phyloP scores from a whole-genome alignment of 2,113 vertebrate genomes.

The Caracal caracal region DNA sequence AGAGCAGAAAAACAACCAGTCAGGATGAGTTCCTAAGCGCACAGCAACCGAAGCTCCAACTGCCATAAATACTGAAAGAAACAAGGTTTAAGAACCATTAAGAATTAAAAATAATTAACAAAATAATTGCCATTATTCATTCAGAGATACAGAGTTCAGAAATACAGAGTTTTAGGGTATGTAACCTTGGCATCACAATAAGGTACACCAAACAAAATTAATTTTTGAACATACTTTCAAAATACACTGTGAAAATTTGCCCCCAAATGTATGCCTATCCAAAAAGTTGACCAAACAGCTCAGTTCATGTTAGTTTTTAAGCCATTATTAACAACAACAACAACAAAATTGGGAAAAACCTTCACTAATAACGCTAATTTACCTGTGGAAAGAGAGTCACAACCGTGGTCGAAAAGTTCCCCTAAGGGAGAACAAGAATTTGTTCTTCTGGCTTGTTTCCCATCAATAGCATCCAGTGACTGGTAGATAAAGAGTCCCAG shows the following conservation, averaged over 20 bases:
- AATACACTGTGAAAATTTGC: background rate
- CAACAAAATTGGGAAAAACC: background rate
- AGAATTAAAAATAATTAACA: background rate
- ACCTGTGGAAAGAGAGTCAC: constrained; percentile 98
- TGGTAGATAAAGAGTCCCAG: constrained; percentile 97
- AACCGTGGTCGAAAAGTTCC: constrained; percentile 98
- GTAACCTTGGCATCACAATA: constrained; percentile 13
- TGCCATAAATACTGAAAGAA: constrained; percentile 93
- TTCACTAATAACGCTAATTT: constrained; percentile 31
- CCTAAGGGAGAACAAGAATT: constrained; percentile 96
- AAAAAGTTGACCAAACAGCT: constrained; percentile 1
- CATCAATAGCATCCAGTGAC: constrained; percentile 97
- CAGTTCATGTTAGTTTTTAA: background rate
- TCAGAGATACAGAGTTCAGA: background rate
- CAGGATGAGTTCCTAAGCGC: constrained; percentile 90
- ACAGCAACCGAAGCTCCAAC: constrained; percentile 93
- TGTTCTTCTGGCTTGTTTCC: constrained; percentile 97
- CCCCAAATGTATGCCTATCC: background rate
- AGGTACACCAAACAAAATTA: background rate
- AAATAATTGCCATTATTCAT: background rate
- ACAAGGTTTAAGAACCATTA: constrained; percentile 60
- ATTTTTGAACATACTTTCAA: background rate
- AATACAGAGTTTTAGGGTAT: background rate
- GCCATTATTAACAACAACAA: background rate
- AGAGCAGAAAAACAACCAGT: constrained; percentile 97